phyloP scores from a whole-genome alignment of 2,888 invertebrate genomes.

The Chalcis sispes region DNA sequence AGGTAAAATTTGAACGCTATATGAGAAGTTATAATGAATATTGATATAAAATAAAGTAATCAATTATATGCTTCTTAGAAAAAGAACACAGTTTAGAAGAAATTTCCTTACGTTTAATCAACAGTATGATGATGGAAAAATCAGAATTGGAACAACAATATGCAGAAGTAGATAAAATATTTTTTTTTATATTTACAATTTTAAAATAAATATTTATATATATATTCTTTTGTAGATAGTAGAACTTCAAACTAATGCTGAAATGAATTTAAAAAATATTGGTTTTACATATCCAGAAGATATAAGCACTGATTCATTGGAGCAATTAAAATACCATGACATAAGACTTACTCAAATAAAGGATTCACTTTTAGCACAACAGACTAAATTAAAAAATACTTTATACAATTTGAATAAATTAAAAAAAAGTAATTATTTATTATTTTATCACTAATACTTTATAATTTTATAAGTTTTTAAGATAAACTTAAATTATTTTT shows the following conservation, averaged over 20 bases:
- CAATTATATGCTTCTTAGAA: constrained; percentile 58
- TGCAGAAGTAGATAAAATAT: constrained; percentile 72
- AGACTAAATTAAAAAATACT: constrained; percentile 79
- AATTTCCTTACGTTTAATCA: constrained; percentile 84
- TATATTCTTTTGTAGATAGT: constrained; percentile 78
- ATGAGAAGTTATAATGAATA: constrained; percentile 13
- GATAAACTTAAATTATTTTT: constrained; percentile 3
- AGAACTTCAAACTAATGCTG: constrained; percentile 79
- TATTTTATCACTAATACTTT: constrained; percentile 43
- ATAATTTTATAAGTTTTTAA: constrained; percentile 22
- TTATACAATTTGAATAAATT: constrained; percentile 75
- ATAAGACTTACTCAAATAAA: constrained; percentile 81
- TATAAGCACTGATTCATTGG: constrained; percentile 80
- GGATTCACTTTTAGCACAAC: constrained; percentile 80
- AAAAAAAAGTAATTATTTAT: constrained; percentile 69
- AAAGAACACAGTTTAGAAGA: constrained; percentile 83
- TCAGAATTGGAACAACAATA: constrained; percentile 83
- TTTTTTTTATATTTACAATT: constrained; percentile 21
- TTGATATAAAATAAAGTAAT: neutral
- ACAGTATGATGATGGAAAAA: constrained; percentile 83
- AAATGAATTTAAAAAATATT: constrained; percentile 80
- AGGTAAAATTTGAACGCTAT: constrained; percentile 59
- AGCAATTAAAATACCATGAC: constrained; percentile 82
- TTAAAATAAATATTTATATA: constrained; percentile 25
- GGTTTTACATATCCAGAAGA: constrained; percentile 81